These are phyloP conservation scores for Octomys mimax DNA, from an alignment of 2,797 vertebrate species.

Conservation along the genomic window DNA sequence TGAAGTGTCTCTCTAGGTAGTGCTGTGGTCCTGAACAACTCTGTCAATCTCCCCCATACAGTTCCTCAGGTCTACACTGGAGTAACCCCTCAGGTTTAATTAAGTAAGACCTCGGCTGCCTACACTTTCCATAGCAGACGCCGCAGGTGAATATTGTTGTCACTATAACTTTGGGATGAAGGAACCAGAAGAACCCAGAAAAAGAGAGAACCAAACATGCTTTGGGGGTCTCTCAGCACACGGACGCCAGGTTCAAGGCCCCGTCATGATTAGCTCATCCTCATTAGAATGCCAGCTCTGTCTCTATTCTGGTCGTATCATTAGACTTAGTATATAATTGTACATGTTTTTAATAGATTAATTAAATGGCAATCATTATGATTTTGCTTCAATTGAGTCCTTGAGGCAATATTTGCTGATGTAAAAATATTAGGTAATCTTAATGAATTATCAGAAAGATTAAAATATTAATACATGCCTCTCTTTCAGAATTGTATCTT, in stretches of 20 bases:
- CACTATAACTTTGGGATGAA: background rate
- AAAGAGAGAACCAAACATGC: background rate
- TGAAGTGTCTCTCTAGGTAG: background rate
- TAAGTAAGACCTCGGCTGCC: background rate
- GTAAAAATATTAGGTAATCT: slow-evolving; percentile 71
- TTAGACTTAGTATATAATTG: slow-evolving; percentile 65
- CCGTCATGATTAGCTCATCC: background rate
- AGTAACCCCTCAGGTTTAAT: background rate
- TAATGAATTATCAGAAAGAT: slow-evolving; percentile 68
- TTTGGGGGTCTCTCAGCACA: background rate
- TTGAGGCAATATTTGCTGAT: slow-evolving; percentile 67
- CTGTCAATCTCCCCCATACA: background rate
- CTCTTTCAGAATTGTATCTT: slow-evolving; percentile 68
- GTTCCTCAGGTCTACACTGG: background rate
- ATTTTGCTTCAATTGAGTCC: slow-evolving; percentile 64
- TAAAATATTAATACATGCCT: slow-evolving; percentile 74
- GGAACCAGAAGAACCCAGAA: background rate
- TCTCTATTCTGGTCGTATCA: slow-evolving; percentile 10
- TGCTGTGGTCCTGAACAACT: background rate
- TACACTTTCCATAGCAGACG: background rate
- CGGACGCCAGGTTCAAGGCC: background rate
- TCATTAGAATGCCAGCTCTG: background rate
- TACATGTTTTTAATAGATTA: slow-evolving; percentile 75
- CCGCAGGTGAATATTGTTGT: background rate
- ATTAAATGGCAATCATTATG: slow-evolving; percentile 62